Base-by-base conservation (phyloP, 2,888 invertebrate species). In the Caenorhabditis virilis region DNA sequence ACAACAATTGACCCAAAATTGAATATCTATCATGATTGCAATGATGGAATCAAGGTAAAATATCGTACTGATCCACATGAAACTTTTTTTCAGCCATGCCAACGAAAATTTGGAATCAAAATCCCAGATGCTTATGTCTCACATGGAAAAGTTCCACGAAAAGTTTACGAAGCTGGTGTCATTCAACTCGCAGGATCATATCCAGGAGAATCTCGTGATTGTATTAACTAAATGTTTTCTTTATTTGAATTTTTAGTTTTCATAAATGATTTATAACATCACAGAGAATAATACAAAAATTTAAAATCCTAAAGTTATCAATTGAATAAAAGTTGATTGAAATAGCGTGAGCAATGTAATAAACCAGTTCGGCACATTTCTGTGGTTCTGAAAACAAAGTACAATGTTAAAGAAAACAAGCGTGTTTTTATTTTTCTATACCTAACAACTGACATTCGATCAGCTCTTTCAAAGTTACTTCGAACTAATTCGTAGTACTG, bases 401-500 rank as follows among this genome's bases (percentile, higher is more conserved):
- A 33, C 23, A 23, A 18, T 36, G 15, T 49, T 16, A 38, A 9
- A 9, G 33, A 30, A 38, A 3, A n/a, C 9, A 22, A 30, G 13
- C 26, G 22, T 26, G 16, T n/a, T 41, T 26, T n/a, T n/a, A 16
- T 15, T 11, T 13, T 15, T 26, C 2, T 36, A 36, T 56, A 76
- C 76, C 77, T 88, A 0, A 99, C 97, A 11, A 98, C 95, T 0
- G 95, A 95, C 76, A 89, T 89, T 73, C 98, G 89, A 85, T 97
- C 98, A 0, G 98, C 97, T 79, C 98, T 88, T 86, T 98, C 97
- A 85, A 97, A 99, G 86, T 99, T 99, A 0, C 97, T 97, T 85
- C 97, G 95, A 33, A 95, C 95, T 75, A 97, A 91, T 86, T 98
- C 98, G 84, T 95, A 99, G 86, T 99, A 99, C 61, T 97, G 91